Percentiles rank a stretch among this genome's conserved stretches.
Evolutionary conservation across 2,888 invertebrate genomes (phyloP).

Genomic region (Idaea dimidiata): DNA sequence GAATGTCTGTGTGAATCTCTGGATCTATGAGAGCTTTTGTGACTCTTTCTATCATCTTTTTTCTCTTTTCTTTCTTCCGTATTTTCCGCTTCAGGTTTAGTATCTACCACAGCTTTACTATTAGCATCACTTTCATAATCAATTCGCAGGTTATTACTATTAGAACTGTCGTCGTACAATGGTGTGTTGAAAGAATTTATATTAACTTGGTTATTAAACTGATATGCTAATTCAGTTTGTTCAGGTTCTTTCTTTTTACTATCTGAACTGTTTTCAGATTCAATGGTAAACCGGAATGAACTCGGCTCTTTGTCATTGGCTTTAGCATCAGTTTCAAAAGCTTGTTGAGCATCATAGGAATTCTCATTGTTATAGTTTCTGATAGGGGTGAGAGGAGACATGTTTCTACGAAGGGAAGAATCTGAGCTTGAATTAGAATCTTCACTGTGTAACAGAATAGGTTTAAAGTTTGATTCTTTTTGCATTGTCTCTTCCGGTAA

Average conservation of each 20-base stretch:
- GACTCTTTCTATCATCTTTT: constrained; percentile 59
- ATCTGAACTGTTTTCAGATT: constrained; percentile 51
- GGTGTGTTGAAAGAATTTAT: constrained; percentile 65
- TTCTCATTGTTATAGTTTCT: constrained; percentile 74
- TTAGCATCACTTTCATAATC: constrained; percentile 75
- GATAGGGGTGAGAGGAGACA: constrained; percentile 74
- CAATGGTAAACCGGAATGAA: constrained; percentile 66
- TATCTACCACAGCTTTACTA: constrained; percentile 64
- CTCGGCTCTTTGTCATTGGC: constrained; percentile 61
- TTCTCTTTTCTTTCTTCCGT: constrained; percentile 62
- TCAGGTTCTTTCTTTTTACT: constrained; percentile 59
- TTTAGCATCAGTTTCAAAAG: constrained; percentile 61
- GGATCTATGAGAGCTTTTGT: constrained; percentile 65
- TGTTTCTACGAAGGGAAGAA: constrained; percentile 66
- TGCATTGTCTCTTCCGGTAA: constrained; percentile 53
- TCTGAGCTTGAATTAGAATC: constrained; percentile 69
- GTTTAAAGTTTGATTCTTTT: constrained; percentile 57
- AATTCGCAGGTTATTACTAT: constrained; percentile 67
- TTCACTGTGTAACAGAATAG: constrained; percentile 52
- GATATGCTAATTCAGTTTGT: constrained; percentile 51
- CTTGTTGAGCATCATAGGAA: constrained; percentile 74
- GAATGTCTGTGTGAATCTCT: constrained; percentile 68
- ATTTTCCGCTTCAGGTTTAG: constrained; percentile 58
- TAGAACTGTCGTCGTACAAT: constrained; percentile 71
- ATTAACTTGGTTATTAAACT: constrained; percentile 66